Conservation (phyloP, 2,113 vertebrate species). For the Potamarius usumacintae region DNA sequence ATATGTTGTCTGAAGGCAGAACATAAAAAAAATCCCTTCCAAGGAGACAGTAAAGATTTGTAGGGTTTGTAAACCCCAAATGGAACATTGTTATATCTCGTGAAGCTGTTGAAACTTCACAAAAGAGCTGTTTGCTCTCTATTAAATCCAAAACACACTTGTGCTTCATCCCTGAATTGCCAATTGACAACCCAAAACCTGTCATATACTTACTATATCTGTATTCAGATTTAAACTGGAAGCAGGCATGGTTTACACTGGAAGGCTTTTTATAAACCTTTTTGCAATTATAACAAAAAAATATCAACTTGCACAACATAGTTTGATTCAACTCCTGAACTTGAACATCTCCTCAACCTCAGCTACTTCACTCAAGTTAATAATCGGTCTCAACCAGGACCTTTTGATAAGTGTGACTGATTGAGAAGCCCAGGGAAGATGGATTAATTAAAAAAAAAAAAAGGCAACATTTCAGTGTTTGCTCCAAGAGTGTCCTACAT, state of each 20-base stretch:
- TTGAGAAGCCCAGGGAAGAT: neutral
- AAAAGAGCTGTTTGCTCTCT: neutral
- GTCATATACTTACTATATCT: neutral
- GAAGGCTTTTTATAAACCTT: neutral
- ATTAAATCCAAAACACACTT: neutral
- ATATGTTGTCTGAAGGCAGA: conserved; percentile 15
- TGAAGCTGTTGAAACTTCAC: neutral
- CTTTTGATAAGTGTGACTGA: neutral
- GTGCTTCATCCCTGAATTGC: neutral
- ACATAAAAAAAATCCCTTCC: neutral
- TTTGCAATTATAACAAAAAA: neutral
- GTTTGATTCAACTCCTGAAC: neutral
- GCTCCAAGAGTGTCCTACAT: neutral
- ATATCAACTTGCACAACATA: neutral
- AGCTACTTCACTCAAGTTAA: neutral
- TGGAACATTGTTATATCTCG: neutral
- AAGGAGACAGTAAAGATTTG: conserved; percentile 19
- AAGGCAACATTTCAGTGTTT: neutral
- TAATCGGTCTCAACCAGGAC: neutral
- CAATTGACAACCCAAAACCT: neutral
- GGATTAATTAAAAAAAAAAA: neutral
- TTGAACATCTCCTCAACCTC: neutral
- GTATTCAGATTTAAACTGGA: neutral
- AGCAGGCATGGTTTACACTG: neutral
- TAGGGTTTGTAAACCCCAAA: conserved; percentile 1